Evolutionary conservation across 2,888 invertebrate species (phyloP).

Genomic region (Amblyteles armatorius): DNA sequence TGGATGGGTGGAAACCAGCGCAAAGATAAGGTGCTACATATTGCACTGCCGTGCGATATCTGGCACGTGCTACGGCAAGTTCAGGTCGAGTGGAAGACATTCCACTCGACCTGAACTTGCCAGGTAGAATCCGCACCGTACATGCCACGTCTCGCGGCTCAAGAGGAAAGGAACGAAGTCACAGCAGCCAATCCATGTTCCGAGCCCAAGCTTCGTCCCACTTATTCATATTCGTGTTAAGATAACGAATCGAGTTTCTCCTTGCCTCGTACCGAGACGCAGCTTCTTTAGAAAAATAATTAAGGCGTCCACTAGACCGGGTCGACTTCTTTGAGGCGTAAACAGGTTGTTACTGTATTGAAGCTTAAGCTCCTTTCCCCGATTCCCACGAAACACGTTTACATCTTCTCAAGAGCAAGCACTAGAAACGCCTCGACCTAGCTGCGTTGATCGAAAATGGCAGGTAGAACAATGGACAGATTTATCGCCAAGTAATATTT

Average conservation of each 20-base stretch:
- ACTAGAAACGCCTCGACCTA: not conserved
- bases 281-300: constrained; percentile 59
- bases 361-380: constrained; percentile 52
- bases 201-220: constrained; percentile 6
- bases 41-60: constrained; percentile 16
- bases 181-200: constrained; percentile 27
- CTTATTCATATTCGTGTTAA: constrained; percentile 37
- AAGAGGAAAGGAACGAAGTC: constrained; percentile 11
- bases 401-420: constrained; percentile 10
- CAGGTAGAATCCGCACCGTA: not conserved
- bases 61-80: not conserved
- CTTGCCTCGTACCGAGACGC: constrained; percentile 35
- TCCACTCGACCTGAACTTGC: constrained; percentile 26
- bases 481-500: not conserved
- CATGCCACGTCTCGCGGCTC: not conserved
- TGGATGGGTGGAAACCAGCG: constrained; percentile 18
- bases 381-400: constrained; percentile 50
- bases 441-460: not conserved
- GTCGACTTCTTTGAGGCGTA: constrained; percentile 48
- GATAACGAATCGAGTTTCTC: constrained; percentile 60
- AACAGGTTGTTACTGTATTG: constrained; percentile 57
- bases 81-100: not conserved
- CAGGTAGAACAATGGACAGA: not conserved
- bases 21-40: constrained; percentile 34
- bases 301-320: constrained; percentile 48